Conservation (phyloP, 2,888 invertebrate species). For the Thysanoteuthis rhombus region DNA sequence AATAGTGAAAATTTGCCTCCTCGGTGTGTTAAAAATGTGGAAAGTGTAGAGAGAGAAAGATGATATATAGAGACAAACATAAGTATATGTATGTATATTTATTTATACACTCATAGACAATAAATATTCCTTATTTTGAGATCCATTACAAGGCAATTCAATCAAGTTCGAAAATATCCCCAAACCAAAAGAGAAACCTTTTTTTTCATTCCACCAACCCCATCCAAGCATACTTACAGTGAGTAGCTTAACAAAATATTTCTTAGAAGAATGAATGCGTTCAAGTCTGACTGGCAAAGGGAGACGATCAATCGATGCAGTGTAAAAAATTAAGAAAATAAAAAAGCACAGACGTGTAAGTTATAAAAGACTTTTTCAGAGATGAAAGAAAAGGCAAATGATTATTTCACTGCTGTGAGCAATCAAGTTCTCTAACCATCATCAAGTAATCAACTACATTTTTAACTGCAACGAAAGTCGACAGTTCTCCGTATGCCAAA, state of each 20-base stretch:
- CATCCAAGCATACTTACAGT: background rate
- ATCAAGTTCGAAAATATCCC: background rate
- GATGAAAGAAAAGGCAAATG: background rate
- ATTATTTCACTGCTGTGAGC: too few relatives aligned
- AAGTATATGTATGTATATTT: too few relatives aligned
- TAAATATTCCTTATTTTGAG: background rate
- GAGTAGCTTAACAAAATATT: background rate
- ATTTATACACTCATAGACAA: too few relatives aligned
- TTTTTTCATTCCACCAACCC: background rate
- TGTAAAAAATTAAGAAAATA: background rate
- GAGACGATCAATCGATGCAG: background rate
- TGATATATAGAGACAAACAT: too few relatives aligned
- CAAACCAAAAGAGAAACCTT: background rate
- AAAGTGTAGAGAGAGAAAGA: too few relatives aligned
- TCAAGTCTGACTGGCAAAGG: background rate
- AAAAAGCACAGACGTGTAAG: background rate
- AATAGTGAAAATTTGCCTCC: too few relatives aligned
- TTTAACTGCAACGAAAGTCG: too few relatives aligned
- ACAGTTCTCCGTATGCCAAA: too few relatives aligned
- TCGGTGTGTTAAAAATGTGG: too few relatives aligned
- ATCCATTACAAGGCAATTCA: background rate
- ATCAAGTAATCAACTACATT: too few relatives aligned
- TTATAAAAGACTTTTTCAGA: background rate
- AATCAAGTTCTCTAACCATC: too few relatives aligned
- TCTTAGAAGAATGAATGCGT: background rate